Base-by-base conservation (phyloP, 2,888 invertebrate species). In the Eubasilissa splendida region DNA sequence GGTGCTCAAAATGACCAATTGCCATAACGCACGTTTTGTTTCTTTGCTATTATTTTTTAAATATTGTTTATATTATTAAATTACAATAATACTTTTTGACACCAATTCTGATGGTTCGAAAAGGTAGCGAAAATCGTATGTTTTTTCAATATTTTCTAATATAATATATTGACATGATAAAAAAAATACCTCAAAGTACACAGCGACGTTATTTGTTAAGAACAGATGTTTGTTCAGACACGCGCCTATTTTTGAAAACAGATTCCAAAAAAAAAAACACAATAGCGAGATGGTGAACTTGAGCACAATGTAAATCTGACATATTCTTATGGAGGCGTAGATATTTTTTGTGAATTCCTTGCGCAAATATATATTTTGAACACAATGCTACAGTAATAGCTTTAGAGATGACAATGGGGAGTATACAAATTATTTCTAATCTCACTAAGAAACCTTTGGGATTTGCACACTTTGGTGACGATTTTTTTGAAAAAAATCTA, bases 171-270 rank as follows among this genome's bases (percentile, higher is more conserved):
- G 12, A n/a, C 8, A 11, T 63, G 8, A 4, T 31, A 5, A 31
- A 71, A 22, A 75, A 75, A 59, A 63, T 54, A 73, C 78, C 63
- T 60, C 73, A 78, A 73, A 53, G 78, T 33, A 50, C 58, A 54
- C 33, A 58, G 22, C 22, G 8, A n/a, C 10, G n/a, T 63, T 52
- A 52, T 14, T 50, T 22, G 60, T 54, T 71, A 82, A 54, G 59
- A 76, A 70, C 83, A 83, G 83, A 81, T 83, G 83, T 81, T 81
- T 81, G 53, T 77, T 71, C 42, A 78, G 79, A 76, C 82, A 74
- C 80, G 78, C 80, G 79, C 76, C 76, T 42, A 63, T 73, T 59
- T 71, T 71, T 11, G 12, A 12, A 22, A 8, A 71, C 59, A n/a
- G 75, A 14, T 60, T 76, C 65, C 54, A 54, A 76, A 82, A 80